Percentiles rank a stretch among this genome's conserved stretches.
phyloP scores from a whole-genome alignment of 2,888 invertebrate genomes.

The Saturnia pavonia region DNA sequence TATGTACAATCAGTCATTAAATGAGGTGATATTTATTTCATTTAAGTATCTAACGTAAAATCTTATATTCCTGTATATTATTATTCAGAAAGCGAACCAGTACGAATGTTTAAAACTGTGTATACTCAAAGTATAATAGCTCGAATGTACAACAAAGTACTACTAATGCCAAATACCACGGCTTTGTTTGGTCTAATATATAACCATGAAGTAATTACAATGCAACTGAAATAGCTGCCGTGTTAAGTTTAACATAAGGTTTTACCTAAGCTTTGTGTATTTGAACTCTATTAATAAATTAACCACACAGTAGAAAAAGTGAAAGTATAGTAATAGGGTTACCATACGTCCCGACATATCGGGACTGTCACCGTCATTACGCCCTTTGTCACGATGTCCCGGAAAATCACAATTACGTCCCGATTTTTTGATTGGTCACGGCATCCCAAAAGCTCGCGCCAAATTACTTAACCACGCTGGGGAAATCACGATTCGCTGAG shows the following conservation, averaged over 20 bases:
- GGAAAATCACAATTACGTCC: no score
- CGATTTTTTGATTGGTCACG: no score
- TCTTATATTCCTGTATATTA: slow-evolving; percentile 22
- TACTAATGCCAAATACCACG: background rate
- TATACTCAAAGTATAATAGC: slow-evolving; percentile 1
- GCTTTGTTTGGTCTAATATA: background rate
- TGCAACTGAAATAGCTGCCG: background rate
- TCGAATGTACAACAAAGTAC: slow-evolving; percentile 24
- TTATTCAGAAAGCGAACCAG: slow-evolving; percentile 15
- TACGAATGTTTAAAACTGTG: slow-evolving; percentile 28
- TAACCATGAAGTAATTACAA: background rate
- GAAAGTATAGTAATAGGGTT: no score
- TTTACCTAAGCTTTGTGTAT: background rate
- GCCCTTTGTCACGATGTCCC: no score
- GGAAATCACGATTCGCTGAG: no score
- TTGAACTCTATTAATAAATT: background rate
- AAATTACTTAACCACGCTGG: no score
- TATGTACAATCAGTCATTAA: background rate
- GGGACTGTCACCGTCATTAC: no score
- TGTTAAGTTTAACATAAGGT: background rate
- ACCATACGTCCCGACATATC: no score
- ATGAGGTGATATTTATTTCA: background rate
- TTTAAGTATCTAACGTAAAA: background rate
- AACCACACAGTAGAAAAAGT: background rate
- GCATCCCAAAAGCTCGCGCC: no score